Percentiles rank a stretch among this genome's conserved stretches.
Conservation (phyloP, 1,140 invertebrate genomes). For the Oryctes rhinoceros region DNA sequence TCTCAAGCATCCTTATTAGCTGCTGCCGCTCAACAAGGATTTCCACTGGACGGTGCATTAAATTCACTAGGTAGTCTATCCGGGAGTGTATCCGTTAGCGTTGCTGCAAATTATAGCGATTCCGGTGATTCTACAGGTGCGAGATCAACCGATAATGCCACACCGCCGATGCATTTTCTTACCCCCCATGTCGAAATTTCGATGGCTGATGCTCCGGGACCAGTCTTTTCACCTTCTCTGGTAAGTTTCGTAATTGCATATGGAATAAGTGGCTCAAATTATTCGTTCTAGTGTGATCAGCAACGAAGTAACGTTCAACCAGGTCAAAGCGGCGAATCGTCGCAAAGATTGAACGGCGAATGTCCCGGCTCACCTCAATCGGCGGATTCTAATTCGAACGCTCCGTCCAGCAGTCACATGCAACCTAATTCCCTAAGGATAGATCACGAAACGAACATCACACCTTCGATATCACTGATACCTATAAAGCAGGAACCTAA, state of each 20-base stretch:
- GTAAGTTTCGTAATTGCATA: conserved; percentile 49
- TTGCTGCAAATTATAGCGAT: conserved; percentile 73
- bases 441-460: conserved; percentile 69
- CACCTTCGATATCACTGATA: conserved; percentile 85
- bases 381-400: conserved; percentile 77
- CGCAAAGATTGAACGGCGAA: conserved; percentile 63
- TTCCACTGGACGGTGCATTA: conserved; percentile 65
- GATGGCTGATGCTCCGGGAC: conserved; percentile 72
- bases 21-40: conserved; percentile 67
- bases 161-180: conserved; percentile 88
- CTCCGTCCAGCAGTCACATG: conserved; percentile 72
- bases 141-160: conserved; percentile 80
- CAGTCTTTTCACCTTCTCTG: conserved; percentile 60
- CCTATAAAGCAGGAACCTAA: conserved; percentile 81
- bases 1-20: conserved; percentile 72
- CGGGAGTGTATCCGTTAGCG: conserved; percentile 60
- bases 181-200: conserved; percentile 90
- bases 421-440: conserved; percentile 59
- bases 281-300: conserved; percentile 41
- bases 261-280: not conserved
- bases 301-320: conserved; percentile 45
- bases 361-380: conserved; percentile 78
- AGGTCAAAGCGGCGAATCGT: conserved; percentile 58
- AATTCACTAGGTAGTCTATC: conserved; percentile 64
- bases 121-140: conserved; percentile 81